Evolutionary conservation across 2,113 vertebrate species (phyloP), one percentile per base, ranked within the genome.

Genomic region (Labeo rohita): DNA sequence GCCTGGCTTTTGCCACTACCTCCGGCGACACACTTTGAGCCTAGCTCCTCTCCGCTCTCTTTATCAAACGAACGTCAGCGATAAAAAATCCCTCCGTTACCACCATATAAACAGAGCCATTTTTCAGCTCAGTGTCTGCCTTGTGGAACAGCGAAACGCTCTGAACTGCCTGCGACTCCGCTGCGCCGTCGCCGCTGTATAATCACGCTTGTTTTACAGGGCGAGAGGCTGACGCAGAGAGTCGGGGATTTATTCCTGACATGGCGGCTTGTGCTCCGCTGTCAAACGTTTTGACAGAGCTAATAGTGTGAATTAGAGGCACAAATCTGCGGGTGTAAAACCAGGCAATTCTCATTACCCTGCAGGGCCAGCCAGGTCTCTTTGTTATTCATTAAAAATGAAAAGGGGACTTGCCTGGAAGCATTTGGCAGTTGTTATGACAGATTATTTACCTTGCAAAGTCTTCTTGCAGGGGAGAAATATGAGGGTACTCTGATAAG

Each of bases 351-450:
- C 74, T 63, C 79, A 84, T 84, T 88, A 80, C 78, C 68, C 63
- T 23, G 36, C 68, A 85, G 63, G 70, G 50, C 83, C 54, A 85
- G 21, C 43, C 45, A 56, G 79, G 74, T 61, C 80, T 61, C 72
- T 76, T 76, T 83, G 86, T 80, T 79, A 80, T 86, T 85, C 63
- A 83, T 88, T 89, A 86, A 88, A 84, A 86, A 89, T 84, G 45
- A 91, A 90, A 43, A 80, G 43, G 45, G 87, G 50, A 45, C 49
- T 78, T 81, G 56, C 63, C 56, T 11, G 59, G 49, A 18, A 88
- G 86, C 70, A 66, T 66, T 78, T 59, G 75, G 66, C 61, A 74
- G 43, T 74, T 75, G 83, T 88, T 83, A 81, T 88, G 85, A 86
- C 47, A 54, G 68, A 89, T 88, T 87, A 88, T 89, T 87, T 83